A percentile compares a stretch with the other conserved stretches of the same genome.
Conservation (phyloP, 2,888 invertebrate genomes). For the Nomada fabriciana region DNA sequence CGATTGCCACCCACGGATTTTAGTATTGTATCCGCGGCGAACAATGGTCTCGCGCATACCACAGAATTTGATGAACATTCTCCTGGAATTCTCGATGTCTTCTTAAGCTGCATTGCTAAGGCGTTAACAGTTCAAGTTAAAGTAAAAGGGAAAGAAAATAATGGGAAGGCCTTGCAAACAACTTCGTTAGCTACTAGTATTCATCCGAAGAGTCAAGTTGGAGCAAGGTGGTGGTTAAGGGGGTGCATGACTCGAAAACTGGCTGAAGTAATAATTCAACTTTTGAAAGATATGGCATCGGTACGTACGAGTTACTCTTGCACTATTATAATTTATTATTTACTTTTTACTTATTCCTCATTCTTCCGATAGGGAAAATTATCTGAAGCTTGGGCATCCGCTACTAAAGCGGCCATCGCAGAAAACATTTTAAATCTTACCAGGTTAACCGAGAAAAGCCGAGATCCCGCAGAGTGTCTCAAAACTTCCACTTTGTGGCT, state of each 20-base stretch:
- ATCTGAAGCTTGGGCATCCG: slow-evolving; percentile 93
- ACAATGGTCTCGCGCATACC: slow-evolving; percentile 84
- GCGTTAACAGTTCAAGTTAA: slow-evolving; percentile 96
- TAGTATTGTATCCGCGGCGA: slow-evolving; percentile 88
- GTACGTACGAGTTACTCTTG: slow-evolving; percentile 86
- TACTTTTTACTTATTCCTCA: background rate
- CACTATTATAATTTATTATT: background rate
- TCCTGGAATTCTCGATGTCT: slow-evolving; percentile 94
- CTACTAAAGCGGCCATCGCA: slow-evolving; percentile 95
- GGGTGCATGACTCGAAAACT: slow-evolving; percentile 94
- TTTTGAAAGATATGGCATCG: slow-evolving; percentile 96
- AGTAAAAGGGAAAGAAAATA: slow-evolving; percentile 88
- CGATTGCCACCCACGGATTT: slow-evolving; percentile 91
- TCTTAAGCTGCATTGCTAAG: slow-evolving; percentile 96
- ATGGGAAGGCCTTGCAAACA: slow-evolving; percentile 84
- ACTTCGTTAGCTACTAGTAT: slow-evolving; percentile 87
- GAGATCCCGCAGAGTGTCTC: slow-evolving; percentile 91
- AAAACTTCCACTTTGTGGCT: slow-evolving; percentile 95
- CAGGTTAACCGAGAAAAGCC: slow-evolving; percentile 90
- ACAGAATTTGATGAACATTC: slow-evolving; percentile 86
- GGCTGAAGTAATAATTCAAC: slow-evolving; percentile 93
- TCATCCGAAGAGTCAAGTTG: slow-evolving; percentile 86
- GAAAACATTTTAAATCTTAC: slow-evolving; percentile 94
- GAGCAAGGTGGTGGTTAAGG: slow-evolving; percentile 92
- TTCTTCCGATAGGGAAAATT: slow-evolving; percentile 89